Conservation (phyloP, 2,888 invertebrate species). For the Clostera curtula region DNA sequence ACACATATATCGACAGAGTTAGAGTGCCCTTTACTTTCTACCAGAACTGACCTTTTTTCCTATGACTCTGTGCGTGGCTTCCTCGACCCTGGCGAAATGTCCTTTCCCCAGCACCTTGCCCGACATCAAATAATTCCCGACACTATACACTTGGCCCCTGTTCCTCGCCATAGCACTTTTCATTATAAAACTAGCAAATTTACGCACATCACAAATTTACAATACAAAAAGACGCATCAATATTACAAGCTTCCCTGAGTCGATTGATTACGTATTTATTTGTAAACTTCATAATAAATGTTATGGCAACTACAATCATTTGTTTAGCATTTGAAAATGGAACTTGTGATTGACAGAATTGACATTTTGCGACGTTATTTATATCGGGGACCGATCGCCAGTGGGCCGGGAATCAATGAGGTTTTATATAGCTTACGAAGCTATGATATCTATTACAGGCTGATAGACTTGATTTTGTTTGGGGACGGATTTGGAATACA, state of each 20-base stretch:
- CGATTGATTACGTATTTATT: conserved; percentile 34
- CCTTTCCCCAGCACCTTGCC: conserved; percentile 83
- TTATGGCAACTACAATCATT: conserved; percentile 45
- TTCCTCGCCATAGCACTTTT: conserved; percentile 47
- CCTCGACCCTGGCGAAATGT: conserved; percentile 84
- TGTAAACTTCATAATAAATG: conserved; percentile 52
- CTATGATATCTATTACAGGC: too few species aligned
- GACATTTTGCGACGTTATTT: conserved; percentile 58
- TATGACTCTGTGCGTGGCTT: conserved; percentile 80
- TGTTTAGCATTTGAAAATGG: conserved; percentile 60
- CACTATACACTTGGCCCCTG: conserved; percentile 68
- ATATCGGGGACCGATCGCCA: conserved; percentile 33
- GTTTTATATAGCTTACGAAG: background rate
- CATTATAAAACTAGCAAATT: conserved; percentile 42
- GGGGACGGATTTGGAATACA: too few species aligned
- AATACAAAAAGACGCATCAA: conserved; percentile 19
- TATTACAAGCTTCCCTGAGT: conserved; percentile 22
- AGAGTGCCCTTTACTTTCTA: too few species aligned
- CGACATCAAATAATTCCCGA: conserved; percentile 83
- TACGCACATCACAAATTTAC: conserved; percentile 44
- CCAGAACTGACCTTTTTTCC: conserved; percentile 81
- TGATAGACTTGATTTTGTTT: too few species aligned
- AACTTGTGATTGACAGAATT: conserved; percentile 47
- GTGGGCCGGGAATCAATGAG: conserved; percentile 8
- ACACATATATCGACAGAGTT: too few species aligned